Conservation (phyloP, 1,140 invertebrate species). For the Drosophila ananassae region DNA sequence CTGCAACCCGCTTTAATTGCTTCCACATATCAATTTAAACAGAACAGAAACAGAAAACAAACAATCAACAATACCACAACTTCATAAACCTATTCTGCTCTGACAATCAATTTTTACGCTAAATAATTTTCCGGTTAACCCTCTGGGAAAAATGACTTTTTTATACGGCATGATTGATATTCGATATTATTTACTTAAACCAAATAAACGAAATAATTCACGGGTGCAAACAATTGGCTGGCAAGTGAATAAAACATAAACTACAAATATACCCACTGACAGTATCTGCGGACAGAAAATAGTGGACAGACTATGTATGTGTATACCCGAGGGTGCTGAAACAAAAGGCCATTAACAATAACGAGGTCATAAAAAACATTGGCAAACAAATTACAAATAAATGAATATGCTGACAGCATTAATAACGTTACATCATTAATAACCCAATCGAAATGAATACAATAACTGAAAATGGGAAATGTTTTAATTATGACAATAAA, state of each 20-base stretch:
- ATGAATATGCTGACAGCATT: constrained; percentile 65
- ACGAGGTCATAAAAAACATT: constrained; percentile 43
- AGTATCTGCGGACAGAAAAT: neutral
- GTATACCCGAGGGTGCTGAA: constrained; percentile 21
- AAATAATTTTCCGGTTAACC: constrained; percentile 22
- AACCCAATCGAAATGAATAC: constrained; percentile 52
- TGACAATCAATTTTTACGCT: constrained; percentile 3
- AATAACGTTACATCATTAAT: constrained; percentile 63
- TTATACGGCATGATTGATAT: constrained; percentile 25
- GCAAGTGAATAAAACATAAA: constrained; percentile 38
- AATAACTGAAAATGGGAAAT: constrained; percentile 47
- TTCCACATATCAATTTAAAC: neutral
- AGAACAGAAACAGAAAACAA: neutral
- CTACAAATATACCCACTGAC: constrained; percentile 46
- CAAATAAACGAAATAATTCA: constrained; percentile 46
- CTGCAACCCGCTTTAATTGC: neutral
- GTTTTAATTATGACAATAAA: constrained; percentile 63
- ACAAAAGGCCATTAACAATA: constrained; percentile 62
- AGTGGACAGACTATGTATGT: neutral
- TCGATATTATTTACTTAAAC: constrained; percentile 32
- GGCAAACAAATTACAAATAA: constrained; percentile 49
- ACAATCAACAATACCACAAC: neutral
- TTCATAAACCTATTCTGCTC: neutral
- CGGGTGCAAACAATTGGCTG: constrained; percentile 36
- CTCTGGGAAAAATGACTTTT: constrained; percentile 15